A percentile compares a stretch with the other conserved stretches of the same genome.
Conservation (phyloP, 2,888 invertebrate genomes). For the Cremastobaeus sp. region DNA sequence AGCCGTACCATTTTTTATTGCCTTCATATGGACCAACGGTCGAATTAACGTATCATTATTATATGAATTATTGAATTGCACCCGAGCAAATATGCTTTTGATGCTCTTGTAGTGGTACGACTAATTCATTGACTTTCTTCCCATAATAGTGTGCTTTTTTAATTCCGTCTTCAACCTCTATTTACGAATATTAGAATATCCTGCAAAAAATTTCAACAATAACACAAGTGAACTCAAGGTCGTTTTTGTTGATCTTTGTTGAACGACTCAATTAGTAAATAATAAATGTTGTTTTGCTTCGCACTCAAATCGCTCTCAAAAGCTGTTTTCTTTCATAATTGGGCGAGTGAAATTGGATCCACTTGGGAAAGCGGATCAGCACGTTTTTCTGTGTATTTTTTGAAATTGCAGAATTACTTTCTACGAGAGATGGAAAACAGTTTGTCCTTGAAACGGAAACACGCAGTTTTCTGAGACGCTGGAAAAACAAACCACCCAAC, state of each 20-base stretch:
- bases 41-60: conserved; percentile 54
- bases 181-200: no score
- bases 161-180: no score
- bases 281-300: no score
- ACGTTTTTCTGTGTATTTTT: conserved; percentile 33
- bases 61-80: conserved; percentile 3
- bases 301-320: background rate
- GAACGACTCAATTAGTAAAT: conserved; percentile 32
- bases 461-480: conserved; percentile 11
- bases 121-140: conserved; percentile 11
- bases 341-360: conserved; percentile 26
- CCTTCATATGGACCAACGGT: conserved; percentile 53
- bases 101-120: background rate
- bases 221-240: no score
- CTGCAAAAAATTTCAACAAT: no score
- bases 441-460: conserved; percentile 17
- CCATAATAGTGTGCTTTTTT: no score
- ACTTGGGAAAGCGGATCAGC: conserved; percentile 17
- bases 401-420: conserved; percentile 28
- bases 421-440: conserved; percentile 30
- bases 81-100: conserved; percentile 16
- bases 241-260: background rate
- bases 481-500: conserved; percentile 36
- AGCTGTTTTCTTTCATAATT: conserved; percentile 42
- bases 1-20: conserved; percentile 47